Base-by-base conservation (phyloP, 2,797 vertebrate genomes). In the Sebastes taczanowskii region DNA sequence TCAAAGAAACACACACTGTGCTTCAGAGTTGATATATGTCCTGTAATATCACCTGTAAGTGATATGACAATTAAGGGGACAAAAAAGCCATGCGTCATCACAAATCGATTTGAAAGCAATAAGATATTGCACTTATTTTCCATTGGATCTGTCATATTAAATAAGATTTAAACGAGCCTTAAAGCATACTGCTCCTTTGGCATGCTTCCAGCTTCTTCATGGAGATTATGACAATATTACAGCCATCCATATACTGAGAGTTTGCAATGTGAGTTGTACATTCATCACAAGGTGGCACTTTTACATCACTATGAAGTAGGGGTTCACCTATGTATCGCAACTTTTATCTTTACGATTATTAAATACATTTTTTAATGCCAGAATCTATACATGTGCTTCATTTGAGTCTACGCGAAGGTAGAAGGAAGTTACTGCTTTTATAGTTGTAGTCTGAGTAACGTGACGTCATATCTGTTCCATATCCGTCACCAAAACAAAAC, bases 21-120 rank as follows among this genome's bases (percentile, higher is more conserved):
- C 22, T 61, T 67, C 7, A 18, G 64, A 46, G 55, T 59, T 83
- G 69, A 89, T 63, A 63, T 46, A 81, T 76, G 71, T 62, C 56
- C 75, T 73, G 67, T 62, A 63, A 86, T 84, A 82, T 66, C 46
- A 55, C 69, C 58, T 34, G 68, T 73, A 80, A 84, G n/a, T 55
- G 32, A 62, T 71, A 42, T 74, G 42, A 32, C 25, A 35, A 4
- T 14, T 42, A 18, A 52, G 23, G 25, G n/a, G 6, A 20, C 30
- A 7, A 9, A 55, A 64, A 10, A 64, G 22, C 34, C 32, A 27
- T 32, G 32, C 2, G 35, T 73, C 68, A 67, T 65, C 29, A 4
- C 42, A 70, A 46, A 84, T 63, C 4, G 7, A 73, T 82, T 81
- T 59, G 11, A 59, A 74, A 59, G 53, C 71, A 68, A 71, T 52